These are phyloP conservation scores for Uropetala carovei DNA, from an alignment of 2,888 invertebrate genomes.

Conservation along the genomic window DNA sequence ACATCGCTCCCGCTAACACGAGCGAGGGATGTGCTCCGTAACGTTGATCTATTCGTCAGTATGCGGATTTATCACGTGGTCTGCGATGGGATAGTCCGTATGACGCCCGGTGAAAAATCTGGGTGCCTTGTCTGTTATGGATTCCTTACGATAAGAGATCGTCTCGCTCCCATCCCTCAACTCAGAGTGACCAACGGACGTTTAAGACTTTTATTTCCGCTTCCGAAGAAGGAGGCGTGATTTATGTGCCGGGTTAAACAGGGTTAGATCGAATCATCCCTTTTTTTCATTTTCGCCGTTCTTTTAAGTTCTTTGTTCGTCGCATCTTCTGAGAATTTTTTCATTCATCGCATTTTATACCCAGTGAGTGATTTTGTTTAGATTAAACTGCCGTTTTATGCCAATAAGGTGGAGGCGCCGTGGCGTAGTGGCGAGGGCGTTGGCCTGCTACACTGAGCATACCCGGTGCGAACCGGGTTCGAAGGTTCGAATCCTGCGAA, in stretches of 20 bases:
- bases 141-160: not conserved
- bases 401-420: too few species aligned
- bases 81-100: not conserved
- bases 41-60: not conserved
- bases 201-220: not conserved
- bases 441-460: too few species aligned
- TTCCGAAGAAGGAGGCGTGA: not conserved
- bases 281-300: too few species aligned
- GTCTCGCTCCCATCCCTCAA: not conserved
- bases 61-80: not conserved
- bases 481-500: too few species aligned
- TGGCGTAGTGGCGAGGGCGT: too few species aligned
- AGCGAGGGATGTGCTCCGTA: conserved; percentile 11
- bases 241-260: not conserved
- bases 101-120: conserved; percentile 12
- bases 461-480: too few species aligned
- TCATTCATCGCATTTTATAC: too few species aligned
- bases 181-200: not conserved
- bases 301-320: too few species aligned
- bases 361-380: too few species aligned
- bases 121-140: not conserved
- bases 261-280: too few species aligned
- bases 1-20: not conserved
- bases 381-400: too few species aligned
- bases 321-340: too few species aligned